Evolutionary conservation across 2,113 vertebrate species (phyloP).

Genomic region (Heteronetta atricapilla): DNA sequence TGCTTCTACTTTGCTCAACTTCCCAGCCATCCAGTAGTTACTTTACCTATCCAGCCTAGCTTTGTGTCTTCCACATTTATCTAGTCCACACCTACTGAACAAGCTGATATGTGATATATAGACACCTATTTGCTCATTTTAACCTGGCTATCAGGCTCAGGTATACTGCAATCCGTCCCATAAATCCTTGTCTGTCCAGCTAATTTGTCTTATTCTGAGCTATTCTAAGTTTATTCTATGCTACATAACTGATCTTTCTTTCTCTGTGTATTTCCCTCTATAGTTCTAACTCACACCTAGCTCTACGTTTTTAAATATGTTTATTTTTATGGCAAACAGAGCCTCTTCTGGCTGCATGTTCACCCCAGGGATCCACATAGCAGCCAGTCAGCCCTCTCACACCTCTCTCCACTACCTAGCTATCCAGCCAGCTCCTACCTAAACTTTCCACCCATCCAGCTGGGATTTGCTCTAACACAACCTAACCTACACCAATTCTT

Average conservation of each 20-base stretch:
- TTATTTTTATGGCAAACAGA: not conserved
- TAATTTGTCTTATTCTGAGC: not conserved
- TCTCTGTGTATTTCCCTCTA: not conserved
- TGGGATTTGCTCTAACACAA: not conserved
- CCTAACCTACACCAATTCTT: not conserved
- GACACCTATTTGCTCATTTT: not conserved
- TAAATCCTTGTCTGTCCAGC: not conserved
- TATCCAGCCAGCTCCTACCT: not conserved
- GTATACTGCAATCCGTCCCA: not conserved
- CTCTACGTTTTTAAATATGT: not conserved
- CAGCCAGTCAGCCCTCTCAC: not conserved
- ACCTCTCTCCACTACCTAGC: not conserved
- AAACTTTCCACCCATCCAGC: not conserved
- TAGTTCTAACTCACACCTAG: not conserved
- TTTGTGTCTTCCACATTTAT: not conserved
- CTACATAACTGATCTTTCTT: not conserved
- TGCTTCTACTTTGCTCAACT: not conserved
- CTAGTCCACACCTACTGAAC: not conserved
- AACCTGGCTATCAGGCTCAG: not conserved
- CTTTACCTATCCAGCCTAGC: not conserved
- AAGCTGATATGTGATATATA: not conserved
- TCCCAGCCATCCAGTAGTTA: not conserved
- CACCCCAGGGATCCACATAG: rapidly evolving
- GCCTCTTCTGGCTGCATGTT: not conserved
- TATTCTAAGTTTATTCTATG: not conserved